A percentile compares a stretch with the other conserved stretches of the same genome.
These are phyloP conservation scores for Lineus longissimus DNA, from an alignment of 1,140 invertebrate species.

Conservation along the genomic window DNA sequence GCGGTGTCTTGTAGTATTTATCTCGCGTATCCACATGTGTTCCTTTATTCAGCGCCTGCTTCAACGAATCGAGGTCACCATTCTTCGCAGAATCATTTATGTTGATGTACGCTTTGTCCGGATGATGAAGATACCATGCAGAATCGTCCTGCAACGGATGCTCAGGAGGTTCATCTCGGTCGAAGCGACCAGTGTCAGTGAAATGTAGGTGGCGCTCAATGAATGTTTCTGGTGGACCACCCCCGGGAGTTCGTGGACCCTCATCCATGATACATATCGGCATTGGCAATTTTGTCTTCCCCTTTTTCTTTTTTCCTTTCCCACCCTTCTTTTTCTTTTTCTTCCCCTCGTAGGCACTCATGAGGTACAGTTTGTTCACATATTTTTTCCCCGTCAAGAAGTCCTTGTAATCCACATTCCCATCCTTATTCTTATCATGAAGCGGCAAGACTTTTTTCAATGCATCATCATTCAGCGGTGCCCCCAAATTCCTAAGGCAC, in stretches of 20 bases:
- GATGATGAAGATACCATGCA: conserved; percentile 51
- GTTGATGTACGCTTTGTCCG: conserved; percentile 48
- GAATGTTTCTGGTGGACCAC: conserved; percentile 47
- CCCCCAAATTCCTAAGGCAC: conserved; percentile 31
- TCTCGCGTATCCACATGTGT: conserved; percentile 49
- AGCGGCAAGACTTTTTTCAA: conserved; percentile 34
- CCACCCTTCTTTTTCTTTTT: conserved; percentile 49
- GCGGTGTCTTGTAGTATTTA: conserved; percentile 54
- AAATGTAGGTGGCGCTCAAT: conserved; percentile 47
- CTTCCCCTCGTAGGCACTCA: conserved; percentile 50
- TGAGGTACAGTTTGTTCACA: conserved; percentile 51
- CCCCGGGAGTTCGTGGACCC: conserved; percentile 40
- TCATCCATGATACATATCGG: conserved; percentile 49
- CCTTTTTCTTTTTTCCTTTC: conserved; percentile 42
- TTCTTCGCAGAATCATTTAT: conserved; percentile 50
- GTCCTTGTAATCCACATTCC: conserved; percentile 49
- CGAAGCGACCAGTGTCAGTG: conserved; percentile 51
- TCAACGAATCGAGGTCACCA: conserved; percentile 48
- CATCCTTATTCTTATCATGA: conserved; percentile 45
- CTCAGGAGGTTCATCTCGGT: conserved; percentile 46
- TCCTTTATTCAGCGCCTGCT: conserved; percentile 42
- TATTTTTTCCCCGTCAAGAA: conserved; percentile 53
- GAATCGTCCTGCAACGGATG: conserved; percentile 53
- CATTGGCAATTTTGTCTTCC: conserved; percentile 52
- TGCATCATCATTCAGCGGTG: conserved; percentile 41